phyloP scores from a whole-genome alignment of 2,888 invertebrate genomes.

The Rhodophaea formosa region DNA sequence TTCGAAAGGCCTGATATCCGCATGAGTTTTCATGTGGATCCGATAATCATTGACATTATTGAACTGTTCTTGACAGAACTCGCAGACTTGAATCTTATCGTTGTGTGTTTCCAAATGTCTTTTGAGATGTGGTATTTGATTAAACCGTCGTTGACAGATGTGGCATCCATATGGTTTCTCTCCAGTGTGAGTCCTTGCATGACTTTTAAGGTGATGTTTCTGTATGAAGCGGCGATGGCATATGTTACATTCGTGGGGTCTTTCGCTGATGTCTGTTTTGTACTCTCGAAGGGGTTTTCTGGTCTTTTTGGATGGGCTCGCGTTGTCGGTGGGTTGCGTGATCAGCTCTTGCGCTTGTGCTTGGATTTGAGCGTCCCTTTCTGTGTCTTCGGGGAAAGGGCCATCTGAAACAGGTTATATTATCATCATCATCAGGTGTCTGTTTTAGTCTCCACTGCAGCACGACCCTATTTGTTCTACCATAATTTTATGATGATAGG shows the following conservation, averaged over 20 bases:
- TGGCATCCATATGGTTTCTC: slow-evolving; percentile 5
- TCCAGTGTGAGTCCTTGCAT: background rate
- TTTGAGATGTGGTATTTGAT: slow-evolving; percentile 5
- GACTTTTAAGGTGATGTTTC: slow-evolving; percentile 7
- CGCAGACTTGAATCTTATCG: background rate
- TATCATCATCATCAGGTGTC: background rate
- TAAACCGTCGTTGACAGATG: slow-evolving; percentile 7
- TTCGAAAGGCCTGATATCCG: background rate
- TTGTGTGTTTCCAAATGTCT: slow-evolving; percentile 11
- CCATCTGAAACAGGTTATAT: background rate
- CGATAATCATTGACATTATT: background rate
- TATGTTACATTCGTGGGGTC: slow-evolving; percentile 3
- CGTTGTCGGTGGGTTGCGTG: background rate
- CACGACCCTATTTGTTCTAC: no score
- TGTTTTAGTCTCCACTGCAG: no score
- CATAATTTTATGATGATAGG: no score
- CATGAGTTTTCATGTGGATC: background rate
- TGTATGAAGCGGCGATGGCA: slow-evolving; percentile 1
- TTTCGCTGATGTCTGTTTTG: background rate
- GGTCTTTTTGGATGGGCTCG: background rate
- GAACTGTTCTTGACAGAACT: background rate
- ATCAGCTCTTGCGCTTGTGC: background rate
- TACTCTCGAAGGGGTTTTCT: background rate
- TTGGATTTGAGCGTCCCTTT: background rate
- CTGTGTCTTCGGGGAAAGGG: background rate